These are phyloP conservation scores for Phymanthus crucifer DNA, from an alignment of 92 coral and sea anemone species.

Conservation along the genomic window DNA sequence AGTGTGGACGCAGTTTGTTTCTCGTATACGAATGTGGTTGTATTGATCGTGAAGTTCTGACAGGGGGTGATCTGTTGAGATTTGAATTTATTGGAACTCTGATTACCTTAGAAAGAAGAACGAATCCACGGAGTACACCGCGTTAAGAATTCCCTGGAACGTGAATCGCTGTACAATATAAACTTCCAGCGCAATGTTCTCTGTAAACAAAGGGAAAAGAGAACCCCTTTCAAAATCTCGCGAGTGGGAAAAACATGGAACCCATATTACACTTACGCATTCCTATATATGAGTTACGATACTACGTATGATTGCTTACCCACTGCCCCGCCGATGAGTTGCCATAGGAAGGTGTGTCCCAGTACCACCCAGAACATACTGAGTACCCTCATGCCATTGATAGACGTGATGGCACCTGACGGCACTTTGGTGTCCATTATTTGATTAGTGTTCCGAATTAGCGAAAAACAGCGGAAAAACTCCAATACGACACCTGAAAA, in stretches of 20 bases:
- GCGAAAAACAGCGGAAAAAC: slow-evolving; percentile 75
- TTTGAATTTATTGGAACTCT: not conserved
- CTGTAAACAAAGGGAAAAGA: not conserved
- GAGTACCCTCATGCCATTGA: slow-evolving; percentile 87
- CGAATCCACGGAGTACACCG: slow-evolving; percentile 66
- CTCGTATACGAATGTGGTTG: too few species aligned
- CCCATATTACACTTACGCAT: not conserved
- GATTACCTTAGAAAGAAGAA: slow-evolving; percentile 84
- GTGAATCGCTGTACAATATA: slow-evolving; percentile 41
- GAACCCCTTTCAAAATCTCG: too few species aligned
- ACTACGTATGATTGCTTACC: slow-evolving; percentile 14
- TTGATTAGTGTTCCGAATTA: slow-evolving; percentile 76
- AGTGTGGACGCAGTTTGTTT: too few species aligned
- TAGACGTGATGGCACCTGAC: slow-evolving; percentile 72
- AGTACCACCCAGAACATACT: slow-evolving; percentile 94
- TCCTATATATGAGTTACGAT: not conserved
- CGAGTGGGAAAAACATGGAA: too few species aligned
- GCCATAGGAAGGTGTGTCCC: slow-evolving; percentile 66
- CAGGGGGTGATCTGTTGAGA: too few species aligned
- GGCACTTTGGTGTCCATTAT: slow-evolving; percentile 82
- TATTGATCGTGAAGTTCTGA: too few species aligned
- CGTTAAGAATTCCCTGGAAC: slow-evolving; percentile 73
- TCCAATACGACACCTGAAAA: slow-evolving; percentile 57
- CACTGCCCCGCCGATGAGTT: slow-evolving; percentile 10
- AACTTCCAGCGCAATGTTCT: not conserved